A percentile compares a stretch with the other conserved stretches of the same genome.
Evolutionary conservation across 2,888 invertebrate genomes (phyloP).

Genomic region (Oxystoma pomonae): DNA sequence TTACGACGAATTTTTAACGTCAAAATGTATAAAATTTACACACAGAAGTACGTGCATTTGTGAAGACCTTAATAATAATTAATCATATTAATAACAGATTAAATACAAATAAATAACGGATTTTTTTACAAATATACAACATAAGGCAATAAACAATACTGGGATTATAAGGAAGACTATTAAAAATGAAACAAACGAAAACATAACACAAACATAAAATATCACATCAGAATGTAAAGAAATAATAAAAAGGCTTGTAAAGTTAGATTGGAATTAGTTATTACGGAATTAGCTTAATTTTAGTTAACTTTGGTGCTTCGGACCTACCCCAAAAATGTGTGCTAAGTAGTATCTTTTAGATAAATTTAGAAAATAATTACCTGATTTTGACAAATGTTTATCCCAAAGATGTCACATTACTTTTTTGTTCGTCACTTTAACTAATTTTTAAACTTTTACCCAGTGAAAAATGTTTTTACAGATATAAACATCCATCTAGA

Average conservation of each 20-base stretch:
- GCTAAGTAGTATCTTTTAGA: too few species aligned
- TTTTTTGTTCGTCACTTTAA: too few species aligned
- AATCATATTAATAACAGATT: neutral
- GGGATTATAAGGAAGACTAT: neutral
- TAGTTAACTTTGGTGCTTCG: neutral
- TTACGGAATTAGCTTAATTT: neutral
- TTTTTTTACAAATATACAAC: neutral
- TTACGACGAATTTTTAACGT: too few species aligned
- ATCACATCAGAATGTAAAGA: slow-evolving; percentile 8
- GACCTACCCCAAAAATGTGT: neutral
- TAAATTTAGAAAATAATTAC: neutral
- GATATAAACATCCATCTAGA: too few species aligned
- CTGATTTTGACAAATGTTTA: neutral
- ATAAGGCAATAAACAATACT: too few species aligned
- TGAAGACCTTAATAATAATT: too few species aligned
- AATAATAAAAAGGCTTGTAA: neutral
- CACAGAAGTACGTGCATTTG: too few species aligned
- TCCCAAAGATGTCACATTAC: neutral
- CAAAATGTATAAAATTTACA: too few species aligned
- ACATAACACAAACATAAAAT: slow-evolving; percentile 4
- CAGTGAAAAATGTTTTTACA: too few species aligned
- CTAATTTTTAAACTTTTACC: too few species aligned
- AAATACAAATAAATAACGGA: neutral
- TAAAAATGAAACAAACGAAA: neutral
- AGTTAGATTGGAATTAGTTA: neutral